Conservation (phyloP, 2,113 vertebrate genomes). For the Ranitomeya variabilis region DNA sequence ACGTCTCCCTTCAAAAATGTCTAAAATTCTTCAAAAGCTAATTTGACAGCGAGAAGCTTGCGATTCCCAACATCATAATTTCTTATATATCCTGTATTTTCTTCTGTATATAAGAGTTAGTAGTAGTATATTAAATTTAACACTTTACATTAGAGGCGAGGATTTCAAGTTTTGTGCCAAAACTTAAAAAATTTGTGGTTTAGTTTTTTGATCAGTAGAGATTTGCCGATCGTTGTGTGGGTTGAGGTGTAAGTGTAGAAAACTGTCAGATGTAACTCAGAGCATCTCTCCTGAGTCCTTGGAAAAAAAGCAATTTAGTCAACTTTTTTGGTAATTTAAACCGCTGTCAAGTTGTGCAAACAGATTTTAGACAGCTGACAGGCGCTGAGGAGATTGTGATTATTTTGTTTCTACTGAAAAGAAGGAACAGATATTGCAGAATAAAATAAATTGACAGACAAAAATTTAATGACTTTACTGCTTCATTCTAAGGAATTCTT, state of each 20-base stretch:
- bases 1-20: too few species aligned
- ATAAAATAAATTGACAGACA: neutral
- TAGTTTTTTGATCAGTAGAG: neutral
- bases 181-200: neutral
- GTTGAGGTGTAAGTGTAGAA: neutral
- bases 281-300: neutral
- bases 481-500: neutral
- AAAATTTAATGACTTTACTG: neutral
- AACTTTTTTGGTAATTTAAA: neutral
- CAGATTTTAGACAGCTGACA: neutral
- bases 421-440: neutral
- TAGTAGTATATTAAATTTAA: neutral
- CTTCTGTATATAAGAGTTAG: too few species aligned
- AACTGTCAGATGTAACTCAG: neutral
- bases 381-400: neutral
- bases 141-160: neutral
- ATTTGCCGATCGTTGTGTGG: neutral
- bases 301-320: constrained; percentile 30
- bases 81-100: too few species aligned
- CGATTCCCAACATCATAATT: too few species aligned
- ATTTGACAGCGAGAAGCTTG: too few species aligned
- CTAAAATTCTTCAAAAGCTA: too few species aligned
- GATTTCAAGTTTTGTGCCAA: neutral
- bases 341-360: constrained; percentile 17
- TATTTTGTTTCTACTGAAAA: neutral